Evolutionary conservation across 2,113 vertebrate genomes (phyloP).

Genomic region (Varanus salvator): DNA sequence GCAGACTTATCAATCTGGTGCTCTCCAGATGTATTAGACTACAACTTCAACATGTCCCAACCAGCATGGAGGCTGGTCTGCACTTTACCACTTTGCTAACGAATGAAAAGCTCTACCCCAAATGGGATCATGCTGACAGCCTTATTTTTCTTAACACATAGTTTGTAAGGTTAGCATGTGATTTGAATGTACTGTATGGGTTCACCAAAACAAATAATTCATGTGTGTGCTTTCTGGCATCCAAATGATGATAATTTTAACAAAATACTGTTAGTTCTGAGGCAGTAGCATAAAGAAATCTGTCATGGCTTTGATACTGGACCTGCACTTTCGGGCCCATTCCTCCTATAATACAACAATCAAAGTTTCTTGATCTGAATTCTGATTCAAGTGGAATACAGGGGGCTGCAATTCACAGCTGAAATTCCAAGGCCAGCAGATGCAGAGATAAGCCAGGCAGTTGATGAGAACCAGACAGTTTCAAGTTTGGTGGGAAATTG

Average conservation of each 20-base stretch:
- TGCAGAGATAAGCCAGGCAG: no score
- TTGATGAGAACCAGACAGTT: no score
- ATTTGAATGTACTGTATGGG: neutral
- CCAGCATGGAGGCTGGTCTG: neutral
- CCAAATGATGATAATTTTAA: neutral
- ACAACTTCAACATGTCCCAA: no score
- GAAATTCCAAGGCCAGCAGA: no score
- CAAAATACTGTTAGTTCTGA: neutral
- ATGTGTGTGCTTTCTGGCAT: neutral
- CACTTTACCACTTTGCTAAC: constrained; percentile 2
- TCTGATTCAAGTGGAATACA: no score
- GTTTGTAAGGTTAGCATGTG: neutral
- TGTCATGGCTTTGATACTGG: constrained; percentile 36
- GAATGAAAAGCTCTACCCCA: neutral
- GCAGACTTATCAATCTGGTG: no score
- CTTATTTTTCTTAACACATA: neutral
- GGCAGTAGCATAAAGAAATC: constrained; percentile 37
- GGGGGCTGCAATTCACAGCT: no score
- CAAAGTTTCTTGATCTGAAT: no score
- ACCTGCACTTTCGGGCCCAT: constrained; percentile 52
- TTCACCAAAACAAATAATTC: neutral
- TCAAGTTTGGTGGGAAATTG: no score
- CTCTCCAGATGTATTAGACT: no score
- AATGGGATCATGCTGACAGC: fast-evolving
- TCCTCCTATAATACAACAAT: no score